Base-by-base conservation (phyloP, 2,797 vertebrate species). In the Knipowitschia caucasica region DNA sequence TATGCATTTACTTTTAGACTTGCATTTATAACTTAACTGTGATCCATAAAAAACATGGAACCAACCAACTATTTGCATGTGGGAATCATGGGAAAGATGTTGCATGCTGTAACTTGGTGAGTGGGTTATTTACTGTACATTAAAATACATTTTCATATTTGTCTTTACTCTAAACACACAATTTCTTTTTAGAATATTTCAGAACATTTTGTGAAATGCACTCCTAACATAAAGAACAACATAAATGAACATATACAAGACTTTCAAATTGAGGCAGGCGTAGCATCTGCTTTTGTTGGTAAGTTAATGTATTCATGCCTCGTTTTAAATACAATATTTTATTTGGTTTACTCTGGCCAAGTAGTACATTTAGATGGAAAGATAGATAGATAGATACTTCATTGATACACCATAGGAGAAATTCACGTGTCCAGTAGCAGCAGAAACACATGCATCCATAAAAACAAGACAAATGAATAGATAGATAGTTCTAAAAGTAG, bases 31-130 rank as follows among this genome's bases (percentile, higher is more conserved):
- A 51, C 3, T 69, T 90, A 52, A 68, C 56, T 5, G 2, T 85
- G 50, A 59, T 84, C 34, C 71, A 74, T 5, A 51, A 56, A 26
- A 72, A 12, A 4, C 3, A 26, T 1, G 9, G 65, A 0, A 12
- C 3, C 20, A 34, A 62, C 29, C 7, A 21, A 0, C 4, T 80
- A 18, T 70, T 85, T 18, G 14, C 86, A 2, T 91, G 90, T 31
- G 64, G 67, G 10, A 68, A 18, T 3, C 3, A 21, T 0, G 2
- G 0, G 2, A 0, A 0, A 1, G 0, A 1, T 0, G 65, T 59
- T 0, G 0, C 3, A 0, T 91, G 90, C 67, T 88, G 84, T 36
- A 11, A 57, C 2, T 10, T 69, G 85, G 90, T 91, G 81, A 1
- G 72, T 51, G 18, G 0, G 2, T 46, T 46, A 17, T 30, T 26